Evolutionary conservation across 1,140 invertebrate genomes (phyloP).

Genomic region (Tachypleus tridentatus): DNA sequence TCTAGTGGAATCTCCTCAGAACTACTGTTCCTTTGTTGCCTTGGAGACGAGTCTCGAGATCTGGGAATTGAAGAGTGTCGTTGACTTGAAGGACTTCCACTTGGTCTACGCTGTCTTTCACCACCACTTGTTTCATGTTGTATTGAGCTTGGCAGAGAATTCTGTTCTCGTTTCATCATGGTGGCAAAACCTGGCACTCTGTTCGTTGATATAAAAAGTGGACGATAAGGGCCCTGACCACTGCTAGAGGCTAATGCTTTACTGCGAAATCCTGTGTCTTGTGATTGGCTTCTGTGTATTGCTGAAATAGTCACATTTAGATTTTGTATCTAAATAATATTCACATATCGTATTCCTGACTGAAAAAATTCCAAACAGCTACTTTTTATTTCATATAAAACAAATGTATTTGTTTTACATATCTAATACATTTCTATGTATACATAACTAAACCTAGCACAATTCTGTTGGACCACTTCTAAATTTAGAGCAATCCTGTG

Average conservation of each 20-base stretch:
- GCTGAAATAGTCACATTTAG: background rate
- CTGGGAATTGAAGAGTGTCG: slow-evolving; percentile 25
- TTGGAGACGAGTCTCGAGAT: slow-evolving; percentile 56
- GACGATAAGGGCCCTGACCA: slow-evolving; percentile 30
- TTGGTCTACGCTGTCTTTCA: slow-evolving; percentile 20
- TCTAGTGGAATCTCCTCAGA: slow-evolving; percentile 70
- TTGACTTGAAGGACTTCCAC: slow-evolving; percentile 25
- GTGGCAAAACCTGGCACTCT: slow-evolving; percentile 56
- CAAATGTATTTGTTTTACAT: too few relatives aligned
- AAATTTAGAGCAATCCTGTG: too few relatives aligned
- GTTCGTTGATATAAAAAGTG: slow-evolving; percentile 44
- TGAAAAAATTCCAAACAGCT: background rate
- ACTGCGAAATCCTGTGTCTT: slow-evolving; percentile 18
- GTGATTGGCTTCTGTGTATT: slow-evolving; percentile 19
- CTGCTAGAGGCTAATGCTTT: slow-evolving; percentile 2
- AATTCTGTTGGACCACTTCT: too few relatives aligned
- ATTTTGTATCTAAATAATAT: too few relatives aligned
- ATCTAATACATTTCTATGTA: too few relatives aligned
- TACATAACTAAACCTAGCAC: too few relatives aligned
- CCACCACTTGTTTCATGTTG: background rate
- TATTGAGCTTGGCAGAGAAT: background rate
- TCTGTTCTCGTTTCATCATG: slow-evolving; percentile 43
- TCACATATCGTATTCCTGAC: too few relatives aligned
- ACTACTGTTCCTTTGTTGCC: slow-evolving; percentile 54
- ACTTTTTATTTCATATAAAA: background rate